These are phyloP conservation scores for Cydia amplana DNA, from an alignment of 1,140 invertebrate species.

Conservation along the genomic window DNA sequence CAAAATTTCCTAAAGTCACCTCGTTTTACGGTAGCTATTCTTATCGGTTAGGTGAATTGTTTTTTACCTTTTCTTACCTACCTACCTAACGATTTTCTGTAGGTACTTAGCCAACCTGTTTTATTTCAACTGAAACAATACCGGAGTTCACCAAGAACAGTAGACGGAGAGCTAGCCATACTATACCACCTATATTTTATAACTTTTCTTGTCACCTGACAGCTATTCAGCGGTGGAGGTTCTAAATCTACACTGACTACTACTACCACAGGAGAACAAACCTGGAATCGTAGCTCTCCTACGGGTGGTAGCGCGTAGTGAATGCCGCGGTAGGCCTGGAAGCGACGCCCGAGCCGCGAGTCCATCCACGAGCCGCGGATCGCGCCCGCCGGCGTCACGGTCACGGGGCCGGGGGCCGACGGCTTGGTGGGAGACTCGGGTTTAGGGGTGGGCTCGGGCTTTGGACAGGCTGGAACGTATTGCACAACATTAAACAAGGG, in stretches of 20 bases:
- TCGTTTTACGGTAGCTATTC: no score
- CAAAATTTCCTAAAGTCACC: no score
- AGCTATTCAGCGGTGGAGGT: no score
- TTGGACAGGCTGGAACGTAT: background rate
- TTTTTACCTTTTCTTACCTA: background rate
- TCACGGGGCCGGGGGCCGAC: constrained; percentile 35
- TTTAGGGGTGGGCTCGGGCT: background rate
- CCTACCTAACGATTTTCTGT: background rate
- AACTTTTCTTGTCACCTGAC: no score
- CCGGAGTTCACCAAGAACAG: no score
- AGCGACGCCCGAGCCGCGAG: constrained; percentile 51
- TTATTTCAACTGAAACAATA: no score
- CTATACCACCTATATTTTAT: no score
- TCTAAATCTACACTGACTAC: no score
- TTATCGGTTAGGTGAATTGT: background rate
- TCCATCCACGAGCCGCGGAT: constrained; percentile 51
- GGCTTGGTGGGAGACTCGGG: constrained; percentile 34
- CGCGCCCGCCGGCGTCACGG: constrained; percentile 42
- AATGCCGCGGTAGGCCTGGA: constrained; percentile 81
- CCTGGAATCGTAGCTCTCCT: constrained; percentile 81
- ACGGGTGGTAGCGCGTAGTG: constrained; percentile 81
- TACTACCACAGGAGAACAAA: constrained; percentile 42
- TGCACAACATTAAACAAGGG: background rate
- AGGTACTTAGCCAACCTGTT: no score
- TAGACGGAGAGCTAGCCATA: no score